Conservation (phyloP, 2,888 invertebrate genomes). For the Serripes groenlandicus region DNA sequence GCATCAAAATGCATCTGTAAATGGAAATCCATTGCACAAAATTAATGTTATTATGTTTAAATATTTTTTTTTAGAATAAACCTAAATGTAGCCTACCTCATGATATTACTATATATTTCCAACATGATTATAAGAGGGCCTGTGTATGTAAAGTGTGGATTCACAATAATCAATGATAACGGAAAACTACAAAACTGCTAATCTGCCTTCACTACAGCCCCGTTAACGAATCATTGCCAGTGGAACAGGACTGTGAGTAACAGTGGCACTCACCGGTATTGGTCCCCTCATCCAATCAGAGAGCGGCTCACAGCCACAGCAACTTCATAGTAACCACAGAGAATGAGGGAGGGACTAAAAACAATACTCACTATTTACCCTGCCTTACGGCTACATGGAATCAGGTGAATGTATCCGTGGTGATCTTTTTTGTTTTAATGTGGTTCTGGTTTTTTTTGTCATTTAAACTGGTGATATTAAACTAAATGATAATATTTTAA, state of each 20-base stretch:
- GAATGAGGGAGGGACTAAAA: slow-evolving; percentile 50
- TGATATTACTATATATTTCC: slow-evolving; percentile 66
- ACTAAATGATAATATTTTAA: too few relatives aligned
- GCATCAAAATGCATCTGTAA: too few relatives aligned
- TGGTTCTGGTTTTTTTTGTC: not conserved
- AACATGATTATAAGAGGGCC: slow-evolving; percentile 40
- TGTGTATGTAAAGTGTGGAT: slow-evolving; percentile 7
- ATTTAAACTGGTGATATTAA: too few relatives aligned
- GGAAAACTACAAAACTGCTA: slow-evolving; percentile 27
- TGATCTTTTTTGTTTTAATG: not conserved
- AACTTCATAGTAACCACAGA: slow-evolving; percentile 30
- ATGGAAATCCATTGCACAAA: too few relatives aligned
- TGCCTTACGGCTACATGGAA: slow-evolving; percentile 7
- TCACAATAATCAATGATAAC: slow-evolving; percentile 59
- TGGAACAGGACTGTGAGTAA: slow-evolving; percentile 46
- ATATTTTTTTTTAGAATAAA: too few relatives aligned
- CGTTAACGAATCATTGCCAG: slow-evolving; percentile 59
- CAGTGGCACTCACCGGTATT: slow-evolving; percentile 50
- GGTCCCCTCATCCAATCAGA: slow-evolving; percentile 54
- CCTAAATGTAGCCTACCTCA: too few relatives aligned
- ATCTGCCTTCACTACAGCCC: slow-evolving; percentile 23
- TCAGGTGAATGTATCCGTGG: not conserved
- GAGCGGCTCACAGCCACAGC: slow-evolving; percentile 34
- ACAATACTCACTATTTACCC: slow-evolving; percentile 51
- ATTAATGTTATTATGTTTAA: too few relatives aligned